Conservation (phyloP, 2,888 invertebrate species). For the Leptopterna dolabrata region DNA sequence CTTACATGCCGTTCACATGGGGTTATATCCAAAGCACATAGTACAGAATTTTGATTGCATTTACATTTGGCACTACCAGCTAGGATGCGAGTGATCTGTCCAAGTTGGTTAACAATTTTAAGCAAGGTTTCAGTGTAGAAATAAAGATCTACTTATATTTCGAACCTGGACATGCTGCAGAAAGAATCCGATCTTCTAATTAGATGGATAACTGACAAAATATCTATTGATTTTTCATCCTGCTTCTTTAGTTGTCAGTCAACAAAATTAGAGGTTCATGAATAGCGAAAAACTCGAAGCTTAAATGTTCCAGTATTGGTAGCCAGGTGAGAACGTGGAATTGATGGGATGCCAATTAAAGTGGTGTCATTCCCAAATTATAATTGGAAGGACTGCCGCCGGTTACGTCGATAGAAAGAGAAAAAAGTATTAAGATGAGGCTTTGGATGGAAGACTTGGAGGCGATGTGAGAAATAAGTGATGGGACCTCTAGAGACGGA, state of each 20-base stretch:
- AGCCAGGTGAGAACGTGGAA: neutral
- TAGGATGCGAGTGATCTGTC: neutral
- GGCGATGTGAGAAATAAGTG: neutral
- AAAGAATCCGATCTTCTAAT: neutral
- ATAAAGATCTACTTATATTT: neutral
- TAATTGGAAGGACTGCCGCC: neutral
- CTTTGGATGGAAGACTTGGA: neutral
- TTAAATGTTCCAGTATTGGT: neutral
- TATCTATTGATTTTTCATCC: neutral
- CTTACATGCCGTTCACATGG: neutral
- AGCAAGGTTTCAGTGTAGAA: neutral
- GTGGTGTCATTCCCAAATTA: neutral
- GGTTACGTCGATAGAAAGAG: neutral
- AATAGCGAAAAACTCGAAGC: neutral
- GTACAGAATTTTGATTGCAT: neutral
- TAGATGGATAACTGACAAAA: neutral
- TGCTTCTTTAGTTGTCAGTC: no score
- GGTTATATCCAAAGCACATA: neutral
- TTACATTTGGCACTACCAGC: neutral
- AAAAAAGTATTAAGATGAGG: neutral
- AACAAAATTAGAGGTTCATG: no score
- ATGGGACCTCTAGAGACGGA: neutral
- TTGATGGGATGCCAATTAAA: constrained; percentile 20
- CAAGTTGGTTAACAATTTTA: neutral
- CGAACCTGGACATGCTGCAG: neutral